Evolutionary conservation across 2,888 invertebrate genomes (phyloP).

Genomic region (Himalopsyche japonica): DNA sequence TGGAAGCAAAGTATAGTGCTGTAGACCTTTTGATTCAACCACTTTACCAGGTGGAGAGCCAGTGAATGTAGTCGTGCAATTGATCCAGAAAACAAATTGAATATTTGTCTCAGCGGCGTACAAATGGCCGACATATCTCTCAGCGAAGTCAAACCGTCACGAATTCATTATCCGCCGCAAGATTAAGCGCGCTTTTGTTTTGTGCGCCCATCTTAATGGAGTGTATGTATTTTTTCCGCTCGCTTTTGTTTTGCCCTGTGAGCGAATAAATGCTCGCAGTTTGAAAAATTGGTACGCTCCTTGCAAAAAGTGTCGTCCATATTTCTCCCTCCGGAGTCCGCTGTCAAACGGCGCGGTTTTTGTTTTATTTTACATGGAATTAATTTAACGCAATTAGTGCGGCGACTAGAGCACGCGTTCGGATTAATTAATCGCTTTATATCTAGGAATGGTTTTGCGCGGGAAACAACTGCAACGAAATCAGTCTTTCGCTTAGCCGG

Average conservation of each 20-base stretch:
- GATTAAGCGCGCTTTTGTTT: not conserved
- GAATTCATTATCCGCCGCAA: not conserved
- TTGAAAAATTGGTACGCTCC: not conserved
- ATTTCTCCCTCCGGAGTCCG: not conserved
- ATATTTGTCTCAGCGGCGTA: not conserved
- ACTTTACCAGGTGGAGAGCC: not conserved
- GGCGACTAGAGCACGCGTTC: not conserved
- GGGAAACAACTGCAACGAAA: too few species aligned
- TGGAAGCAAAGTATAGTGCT: too few species aligned
- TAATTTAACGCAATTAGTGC: not conserved
- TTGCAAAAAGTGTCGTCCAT: not conserved
- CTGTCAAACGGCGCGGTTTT: not conserved
- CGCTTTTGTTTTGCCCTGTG: not conserved
- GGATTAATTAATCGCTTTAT: not conserved
- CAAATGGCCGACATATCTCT: not conserved
- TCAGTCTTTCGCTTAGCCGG: too few species aligned
- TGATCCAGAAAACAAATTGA: not conserved
- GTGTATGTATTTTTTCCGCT: not conserved
- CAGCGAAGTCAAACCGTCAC: not conserved
- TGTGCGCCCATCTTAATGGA: not conserved
- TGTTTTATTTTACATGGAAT: not conserved
- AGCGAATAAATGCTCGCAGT: not conserved
- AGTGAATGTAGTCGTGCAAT: not conserved
- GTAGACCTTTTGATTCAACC: too few species aligned
- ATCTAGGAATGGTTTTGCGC: too few species aligned